Percentiles rank a stretch among this genome's conserved stretches.
Conservation (phyloP, 2,888 invertebrate species). For the Pheosia gnoma region DNA sequence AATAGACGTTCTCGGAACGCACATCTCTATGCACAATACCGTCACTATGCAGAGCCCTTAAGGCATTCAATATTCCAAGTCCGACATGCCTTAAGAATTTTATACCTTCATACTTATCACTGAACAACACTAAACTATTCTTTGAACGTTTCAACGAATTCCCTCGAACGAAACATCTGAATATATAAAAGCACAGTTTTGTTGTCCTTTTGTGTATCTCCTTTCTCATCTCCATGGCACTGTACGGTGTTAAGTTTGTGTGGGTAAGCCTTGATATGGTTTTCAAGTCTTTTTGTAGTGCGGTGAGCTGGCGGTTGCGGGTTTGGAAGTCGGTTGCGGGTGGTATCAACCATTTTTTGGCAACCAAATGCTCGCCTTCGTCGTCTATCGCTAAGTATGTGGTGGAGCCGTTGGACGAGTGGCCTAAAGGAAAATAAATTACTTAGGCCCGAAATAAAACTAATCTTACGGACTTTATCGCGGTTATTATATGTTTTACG, state of each 20-base stretch:
- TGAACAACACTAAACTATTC: constrained; percentile 48
- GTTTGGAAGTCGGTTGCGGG: constrained; percentile 68
- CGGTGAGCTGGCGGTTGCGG: constrained; percentile 83
- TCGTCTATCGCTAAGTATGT: constrained; percentile 91
- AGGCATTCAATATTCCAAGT: constrained; percentile 88
- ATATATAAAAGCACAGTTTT: constrained; percentile 85
- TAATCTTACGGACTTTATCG: no score
- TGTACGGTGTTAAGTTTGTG: constrained; percentile 89
- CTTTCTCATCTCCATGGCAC: constrained; percentile 87
- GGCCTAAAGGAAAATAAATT: constrained; percentile 76
- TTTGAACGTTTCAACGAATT: constrained; percentile 60
- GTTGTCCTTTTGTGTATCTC: constrained; percentile 73
- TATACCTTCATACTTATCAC: constrained; percentile 62
- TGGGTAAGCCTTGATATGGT: constrained; percentile 88
- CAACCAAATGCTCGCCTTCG: constrained; percentile 88
- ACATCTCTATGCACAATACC: constrained; percentile 93
- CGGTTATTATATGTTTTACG: no score
- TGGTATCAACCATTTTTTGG: constrained; percentile 90
- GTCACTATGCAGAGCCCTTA: constrained; percentile 91
- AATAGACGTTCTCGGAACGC: constrained; percentile 88
- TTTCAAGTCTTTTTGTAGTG: constrained; percentile 91
- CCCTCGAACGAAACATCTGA: constrained; percentile 87
- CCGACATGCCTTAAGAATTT: constrained; percentile 86
- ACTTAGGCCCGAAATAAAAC: neutral
- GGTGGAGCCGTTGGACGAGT: constrained; percentile 89